These are phyloP conservation scores for Petromus typicus DNA, from an alignment of 2,113 vertebrate species.

Conservation along the genomic window DNA sequence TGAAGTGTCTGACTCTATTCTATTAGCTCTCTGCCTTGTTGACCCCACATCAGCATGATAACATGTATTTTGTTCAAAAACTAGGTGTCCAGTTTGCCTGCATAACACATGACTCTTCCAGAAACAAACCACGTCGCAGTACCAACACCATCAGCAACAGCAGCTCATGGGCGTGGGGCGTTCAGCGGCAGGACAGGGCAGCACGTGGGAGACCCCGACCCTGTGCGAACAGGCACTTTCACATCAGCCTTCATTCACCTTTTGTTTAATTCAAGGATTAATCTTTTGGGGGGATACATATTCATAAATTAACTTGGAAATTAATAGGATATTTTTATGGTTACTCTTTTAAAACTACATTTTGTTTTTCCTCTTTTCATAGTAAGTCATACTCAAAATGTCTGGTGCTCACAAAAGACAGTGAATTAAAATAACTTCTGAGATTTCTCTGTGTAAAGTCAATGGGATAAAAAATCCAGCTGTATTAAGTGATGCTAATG, in stretches of 20 bases:
- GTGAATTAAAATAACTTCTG: not conserved
- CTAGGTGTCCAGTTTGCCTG: not conserved
- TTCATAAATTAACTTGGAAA: not conserved
- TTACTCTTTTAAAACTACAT: not conserved
- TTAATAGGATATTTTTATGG: not conserved
- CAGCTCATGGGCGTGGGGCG: conserved; percentile 18
- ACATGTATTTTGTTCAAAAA: not conserved
- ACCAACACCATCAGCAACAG: conserved; percentile 37
- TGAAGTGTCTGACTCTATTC: not conserved
- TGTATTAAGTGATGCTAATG: not conserved
- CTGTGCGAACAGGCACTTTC: not conserved
- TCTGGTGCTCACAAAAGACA: not conserved
- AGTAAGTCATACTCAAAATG: conserved; percentile 1
- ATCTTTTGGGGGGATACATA: conserved; percentile 18
- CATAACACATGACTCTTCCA: not conserved
- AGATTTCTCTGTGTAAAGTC: not conserved
- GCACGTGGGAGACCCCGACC: not conserved
- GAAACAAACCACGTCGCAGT: conserved; percentile 1
- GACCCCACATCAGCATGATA: not conserved
- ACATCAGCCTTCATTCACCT: conserved; percentile 42
- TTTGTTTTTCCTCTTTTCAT: not conserved
- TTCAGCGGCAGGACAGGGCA: conserved; percentile 4
- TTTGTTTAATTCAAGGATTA: not conserved
- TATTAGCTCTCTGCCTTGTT: not conserved
- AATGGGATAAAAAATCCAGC: not conserved